Conservation (phyloP, 2,113 vertebrate genomes). For the Ceyx melanurus region DNA sequence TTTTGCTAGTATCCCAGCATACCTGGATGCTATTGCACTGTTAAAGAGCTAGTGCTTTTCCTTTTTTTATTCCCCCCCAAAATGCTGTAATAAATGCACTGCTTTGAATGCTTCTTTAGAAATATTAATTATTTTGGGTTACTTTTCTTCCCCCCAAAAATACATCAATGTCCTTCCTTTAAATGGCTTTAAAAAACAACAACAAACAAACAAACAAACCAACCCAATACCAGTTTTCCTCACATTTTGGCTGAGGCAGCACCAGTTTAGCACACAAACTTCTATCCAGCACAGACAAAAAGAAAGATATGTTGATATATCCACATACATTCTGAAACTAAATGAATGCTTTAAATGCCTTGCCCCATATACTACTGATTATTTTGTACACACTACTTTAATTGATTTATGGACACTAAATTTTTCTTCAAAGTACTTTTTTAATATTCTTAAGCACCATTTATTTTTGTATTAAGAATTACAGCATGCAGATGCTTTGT, state of each 20-base stretch:
- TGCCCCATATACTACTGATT: background rate
- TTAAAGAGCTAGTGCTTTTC: conserved; percentile 32
- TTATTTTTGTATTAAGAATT: conserved; percentile 45
- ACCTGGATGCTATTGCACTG: conserved; percentile 67
- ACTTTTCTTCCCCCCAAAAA: background rate
- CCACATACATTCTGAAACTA: background rate
- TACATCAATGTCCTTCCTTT: background rate
- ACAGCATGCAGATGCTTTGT: conserved; percentile 48
- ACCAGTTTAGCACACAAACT: background rate
- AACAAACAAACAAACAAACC: background rate
- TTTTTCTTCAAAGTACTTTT: conserved; percentile 52
- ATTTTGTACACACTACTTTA: conserved; percentile 22
- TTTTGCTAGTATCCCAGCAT: conserved; percentile 68
- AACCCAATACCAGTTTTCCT: background rate
- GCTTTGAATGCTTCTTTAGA: background rate
- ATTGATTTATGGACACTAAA: conserved; percentile 52
- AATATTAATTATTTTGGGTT: background rate
- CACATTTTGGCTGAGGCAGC: background rate
- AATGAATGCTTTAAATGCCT: background rate
- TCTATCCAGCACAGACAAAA: background rate
- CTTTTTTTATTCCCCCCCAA: background rate
- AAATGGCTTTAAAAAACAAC: background rate
- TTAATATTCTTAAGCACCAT: conserved; percentile 50
- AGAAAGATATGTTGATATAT: background rate
- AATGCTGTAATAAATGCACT: conserved; percentile 12